A percentile compares a stretch with the other conserved stretches of the same genome.
phyloP scores from a whole-genome alignment of 2,113 vertebrate genomes.

The Tetrao urogallus region DNA sequence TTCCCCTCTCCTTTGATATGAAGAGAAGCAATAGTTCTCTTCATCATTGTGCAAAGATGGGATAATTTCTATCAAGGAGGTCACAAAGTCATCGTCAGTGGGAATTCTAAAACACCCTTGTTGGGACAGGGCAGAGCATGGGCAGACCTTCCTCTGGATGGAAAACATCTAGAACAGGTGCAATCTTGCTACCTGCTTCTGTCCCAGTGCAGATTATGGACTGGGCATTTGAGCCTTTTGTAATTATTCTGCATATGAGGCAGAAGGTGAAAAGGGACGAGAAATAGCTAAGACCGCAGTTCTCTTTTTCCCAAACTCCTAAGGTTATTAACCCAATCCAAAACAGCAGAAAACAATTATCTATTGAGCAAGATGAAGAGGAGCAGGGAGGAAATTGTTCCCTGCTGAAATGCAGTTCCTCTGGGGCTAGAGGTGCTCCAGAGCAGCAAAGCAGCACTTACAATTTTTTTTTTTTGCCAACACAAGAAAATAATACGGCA shows the following conservation, averaged over 20 bases:
- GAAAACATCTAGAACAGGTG: neutral
- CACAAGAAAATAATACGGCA: slow-evolving; percentile 35
- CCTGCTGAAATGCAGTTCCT: slow-evolving; percentile 22
- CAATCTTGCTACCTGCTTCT: neutral
- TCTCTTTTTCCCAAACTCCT: neutral
- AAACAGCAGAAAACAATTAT: slow-evolving; percentile 66
- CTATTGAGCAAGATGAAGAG: slow-evolving; percentile 29
- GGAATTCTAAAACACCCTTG: neutral
- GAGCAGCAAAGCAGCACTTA: neutral
- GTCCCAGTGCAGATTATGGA: neutral
- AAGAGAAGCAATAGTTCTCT: neutral
- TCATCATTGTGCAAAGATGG: neutral
- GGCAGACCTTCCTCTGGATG: neutral
- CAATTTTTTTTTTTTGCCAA: neutral
- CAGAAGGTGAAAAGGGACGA: neutral
- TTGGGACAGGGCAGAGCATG: neutral
- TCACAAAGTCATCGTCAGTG: neutral
- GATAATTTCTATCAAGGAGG: neutral
- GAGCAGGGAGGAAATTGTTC: slow-evolving; percentile 46
- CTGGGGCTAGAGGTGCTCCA: neutral
- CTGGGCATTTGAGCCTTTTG: rapidly evolving
- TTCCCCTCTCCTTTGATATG: neutral
- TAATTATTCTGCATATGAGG: neutral
- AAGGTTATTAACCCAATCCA: slow-evolving; percentile 40
- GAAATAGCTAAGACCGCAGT: neutral